phyloP scores from a whole-genome alignment of 2,113 vertebrate species.

The Agapornis roseicollis region DNA sequence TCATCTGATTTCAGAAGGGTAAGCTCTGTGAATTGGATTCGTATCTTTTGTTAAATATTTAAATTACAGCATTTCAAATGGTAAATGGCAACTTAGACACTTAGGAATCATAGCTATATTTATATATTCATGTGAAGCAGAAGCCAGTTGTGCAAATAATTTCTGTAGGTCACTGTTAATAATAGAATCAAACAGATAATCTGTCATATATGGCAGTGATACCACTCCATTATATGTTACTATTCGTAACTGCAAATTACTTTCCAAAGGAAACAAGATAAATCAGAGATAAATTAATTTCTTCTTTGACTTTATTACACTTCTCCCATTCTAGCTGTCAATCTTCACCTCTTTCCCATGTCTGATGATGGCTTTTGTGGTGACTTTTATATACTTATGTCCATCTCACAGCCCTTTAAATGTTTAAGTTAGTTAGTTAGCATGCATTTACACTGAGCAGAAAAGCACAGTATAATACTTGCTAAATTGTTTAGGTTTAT shows the following conservation, averaged over 20 bases:
- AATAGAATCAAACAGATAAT: background rate
- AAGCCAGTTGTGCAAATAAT: background rate
- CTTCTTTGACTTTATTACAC: background rate
- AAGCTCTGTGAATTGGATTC: background rate
- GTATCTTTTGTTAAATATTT: background rate
- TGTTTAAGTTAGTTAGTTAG: background rate
- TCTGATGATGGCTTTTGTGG: background rate
- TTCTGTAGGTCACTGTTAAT: background rate
- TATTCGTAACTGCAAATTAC: background rate
- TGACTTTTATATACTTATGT: background rate
- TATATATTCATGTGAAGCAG: background rate
- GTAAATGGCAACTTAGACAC: background rate
- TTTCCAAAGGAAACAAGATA: background rate
- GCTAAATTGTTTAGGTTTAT: background rate
- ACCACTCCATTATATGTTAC: background rate
- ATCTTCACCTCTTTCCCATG: background rate
- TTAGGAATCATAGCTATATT: background rate
- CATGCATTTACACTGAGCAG: background rate
- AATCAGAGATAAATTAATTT: background rate
- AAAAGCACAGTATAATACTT: background rate
- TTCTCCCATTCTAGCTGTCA: background rate
- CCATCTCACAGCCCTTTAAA: background rate
- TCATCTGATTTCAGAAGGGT: background rate
- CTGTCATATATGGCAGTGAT: background rate
- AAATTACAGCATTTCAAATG: background rate